Evolutionary conservation across 1,140 invertebrate species (phyloP), one percentile per base, ranked within the genome.

Genomic region (Euura saliciscinereae): DNA sequence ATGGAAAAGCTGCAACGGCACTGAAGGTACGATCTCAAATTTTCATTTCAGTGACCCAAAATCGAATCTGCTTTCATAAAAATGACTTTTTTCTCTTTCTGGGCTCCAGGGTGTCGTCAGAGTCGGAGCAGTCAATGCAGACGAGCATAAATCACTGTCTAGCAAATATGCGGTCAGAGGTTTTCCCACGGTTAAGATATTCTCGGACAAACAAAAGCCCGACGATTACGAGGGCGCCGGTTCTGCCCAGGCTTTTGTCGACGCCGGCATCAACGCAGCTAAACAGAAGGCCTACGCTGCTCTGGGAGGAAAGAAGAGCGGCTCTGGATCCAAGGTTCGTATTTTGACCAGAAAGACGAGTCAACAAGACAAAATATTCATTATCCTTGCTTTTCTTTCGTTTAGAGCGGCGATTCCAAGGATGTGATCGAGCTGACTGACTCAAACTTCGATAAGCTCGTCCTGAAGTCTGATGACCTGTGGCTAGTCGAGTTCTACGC

Each of bases 401-500:
- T 75, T 51, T 65, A 89, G 86, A 72, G 67, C 13, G 82, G 79
- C 66, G 89, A 90, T 81, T 84, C 84, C 13, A 91, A 92, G 76
- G 95, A 97, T 86, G 97, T 99, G 2, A 89, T 99, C 77, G 96
- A 97, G 82, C 86, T 99, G 64, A 99, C 98, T 0, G 97, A 99
- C 82, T 91, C 92, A 44, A 99, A 99, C 87, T 99, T 99, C 84
- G 94, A 98, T 74, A 93, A 96, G 81, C 80, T 94, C 46, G 97
- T 99, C 8, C 82, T 99, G 70, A 90, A 97, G 69, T 96, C 95
- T 4, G 94, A 98, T 11, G 97, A 99, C 79, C 90, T 98, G 86
- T 99, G 97, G 96, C 82, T 99, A 68, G 96, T 99, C 4, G 97
- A 99, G 85, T 99, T 99, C 90, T 99, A 93, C 87, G 98, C 98